Evolutionary conservation across 1,140 invertebrate genomes (phyloP).

Genomic region (Bombus sylvicola): DNA sequence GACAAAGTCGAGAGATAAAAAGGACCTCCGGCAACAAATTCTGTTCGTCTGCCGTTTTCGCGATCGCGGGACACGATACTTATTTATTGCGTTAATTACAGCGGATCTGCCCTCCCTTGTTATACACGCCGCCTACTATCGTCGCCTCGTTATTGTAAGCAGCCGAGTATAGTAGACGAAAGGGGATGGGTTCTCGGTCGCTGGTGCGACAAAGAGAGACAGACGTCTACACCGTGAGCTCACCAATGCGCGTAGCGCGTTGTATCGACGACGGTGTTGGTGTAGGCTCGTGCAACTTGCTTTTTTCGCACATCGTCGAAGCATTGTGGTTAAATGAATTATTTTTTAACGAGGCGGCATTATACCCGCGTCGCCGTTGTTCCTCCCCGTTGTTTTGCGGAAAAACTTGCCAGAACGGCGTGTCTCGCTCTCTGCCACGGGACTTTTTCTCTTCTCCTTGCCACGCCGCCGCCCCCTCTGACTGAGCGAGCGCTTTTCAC

Average conservation of each 20-base stretch:
- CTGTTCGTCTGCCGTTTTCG: not conserved
- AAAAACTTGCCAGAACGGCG: slow-evolving; percentile 59
- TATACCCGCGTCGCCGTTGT: slow-evolving; percentile 55
- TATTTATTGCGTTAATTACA: slow-evolving; percentile 70
- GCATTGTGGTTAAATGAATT: slow-evolving; percentile 72
- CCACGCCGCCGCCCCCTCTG: not conserved
- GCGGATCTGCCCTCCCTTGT: not conserved
- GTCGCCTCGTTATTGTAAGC: slow-evolving; percentile 24
- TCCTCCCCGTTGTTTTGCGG: slow-evolving; percentile 59
- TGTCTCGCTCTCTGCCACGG: slow-evolving; percentile 48
- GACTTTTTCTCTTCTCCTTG: slow-evolving; percentile 55
- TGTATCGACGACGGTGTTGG: not conserved
- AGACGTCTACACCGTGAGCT: not conserved
- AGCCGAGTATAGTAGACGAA: not conserved
- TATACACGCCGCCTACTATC: not conserved
- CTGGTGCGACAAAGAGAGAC: not conserved
- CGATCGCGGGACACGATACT: slow-evolving; percentile 30
- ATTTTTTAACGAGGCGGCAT: slow-evolving; percentile 73
- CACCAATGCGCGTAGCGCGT: not conserved
- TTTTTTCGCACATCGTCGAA: slow-evolving; percentile 35
- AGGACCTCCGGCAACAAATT: too few relatives aligned
- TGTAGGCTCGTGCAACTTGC: not conserved
- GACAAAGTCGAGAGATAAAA: not conserved
- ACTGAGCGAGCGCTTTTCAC: slow-evolving; percentile 41
- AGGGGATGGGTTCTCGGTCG: not conserved